phyloP scores from a whole-genome alignment of 37 sponge, comb jelly and placozoan genomes.

The Ianthella basta region DNA sequence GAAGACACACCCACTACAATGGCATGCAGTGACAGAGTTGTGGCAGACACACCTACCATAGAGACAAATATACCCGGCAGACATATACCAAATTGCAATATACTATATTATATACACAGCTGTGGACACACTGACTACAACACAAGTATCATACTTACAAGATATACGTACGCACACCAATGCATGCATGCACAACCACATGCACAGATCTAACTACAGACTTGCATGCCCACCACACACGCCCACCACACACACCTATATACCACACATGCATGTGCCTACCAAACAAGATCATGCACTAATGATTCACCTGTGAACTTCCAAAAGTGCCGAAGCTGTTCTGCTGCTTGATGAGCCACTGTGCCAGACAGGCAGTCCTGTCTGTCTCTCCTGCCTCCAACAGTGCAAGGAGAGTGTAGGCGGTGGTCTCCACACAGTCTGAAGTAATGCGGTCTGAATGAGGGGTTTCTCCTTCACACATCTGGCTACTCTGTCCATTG shows the following conservation, averaged over 20 bases:
- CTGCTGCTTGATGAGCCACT: conserved; percentile 57
- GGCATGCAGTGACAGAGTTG: no score
- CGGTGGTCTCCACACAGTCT: conserved; percentile 67
- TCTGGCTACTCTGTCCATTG: background rate
- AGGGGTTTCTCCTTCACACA: background rate
- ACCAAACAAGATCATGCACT: background rate
- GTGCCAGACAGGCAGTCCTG: conserved; percentile 52
- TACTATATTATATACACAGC: no score
- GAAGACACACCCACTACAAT: no score
- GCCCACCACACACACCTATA: background rate
- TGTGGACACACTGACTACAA: no score
- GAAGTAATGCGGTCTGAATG: conserved; percentile 31
- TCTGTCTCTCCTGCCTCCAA: conserved; percentile 33
- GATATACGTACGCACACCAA: conserved; percentile 8
- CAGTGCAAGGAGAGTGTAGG: conserved; percentile 59
- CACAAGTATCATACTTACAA: no score
- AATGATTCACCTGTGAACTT: conserved; percentile 46
- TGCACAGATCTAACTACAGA: no score
- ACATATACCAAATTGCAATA: no score
- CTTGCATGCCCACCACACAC: no score
- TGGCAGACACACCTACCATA: no score
- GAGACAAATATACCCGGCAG: no score
- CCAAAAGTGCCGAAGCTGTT: conserved; percentile 46
- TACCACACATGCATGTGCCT: background rate
- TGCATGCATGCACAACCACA: background rate